These are phyloP conservation scores for Endotricha flammealis DNA, from an alignment of 2,888 invertebrate genomes.

Conservation along the genomic window DNA sequence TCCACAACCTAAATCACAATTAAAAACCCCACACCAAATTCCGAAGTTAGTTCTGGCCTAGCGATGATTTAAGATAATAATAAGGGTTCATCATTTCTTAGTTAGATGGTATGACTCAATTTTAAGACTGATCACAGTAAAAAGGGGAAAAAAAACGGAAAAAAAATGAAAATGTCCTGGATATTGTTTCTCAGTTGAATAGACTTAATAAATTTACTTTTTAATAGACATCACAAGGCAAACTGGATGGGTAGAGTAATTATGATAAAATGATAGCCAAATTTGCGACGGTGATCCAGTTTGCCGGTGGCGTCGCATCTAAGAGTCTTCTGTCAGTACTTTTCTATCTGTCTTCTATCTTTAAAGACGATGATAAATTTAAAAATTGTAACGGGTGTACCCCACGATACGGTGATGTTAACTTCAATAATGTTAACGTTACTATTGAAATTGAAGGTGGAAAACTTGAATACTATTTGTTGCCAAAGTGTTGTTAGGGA, in stretches of 20 bases:
- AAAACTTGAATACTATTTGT: constrained; percentile 67
- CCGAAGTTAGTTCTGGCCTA: constrained; percentile 67
- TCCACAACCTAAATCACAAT: constrained; percentile 38
- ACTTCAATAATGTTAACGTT: constrained; percentile 55
- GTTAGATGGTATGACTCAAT: constrained; percentile 77
- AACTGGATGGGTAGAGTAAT: constrained; percentile 35
- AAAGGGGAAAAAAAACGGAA: constrained; percentile 43
- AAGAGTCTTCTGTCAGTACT: constrained; percentile 56
- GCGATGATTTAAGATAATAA: constrained; percentile 52
- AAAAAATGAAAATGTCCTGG: constrained; percentile 42
- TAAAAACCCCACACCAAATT: constrained; percentile 30
- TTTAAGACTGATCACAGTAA: constrained; percentile 78
- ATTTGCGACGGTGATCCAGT: constrained; percentile 38
- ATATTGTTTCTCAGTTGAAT: constrained; percentile 51
- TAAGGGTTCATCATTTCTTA: constrained; percentile 73
- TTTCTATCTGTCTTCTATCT: constrained; percentile 59
- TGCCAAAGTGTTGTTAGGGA: constrained; percentile 78
- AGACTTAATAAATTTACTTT: constrained; percentile 40
- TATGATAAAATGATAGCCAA: constrained; percentile 55
- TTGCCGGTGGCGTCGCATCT: constrained; percentile 39
- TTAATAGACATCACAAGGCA: constrained; percentile 33
- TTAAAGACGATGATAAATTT: constrained; percentile 51
- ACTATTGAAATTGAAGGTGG: constrained; percentile 58
- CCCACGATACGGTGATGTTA: constrained; percentile 59
- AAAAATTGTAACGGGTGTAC: constrained; percentile 44